These are phyloP conservation scores for Panagrolaimus sp. DNA, from an alignment of 1,140 invertebrate genomes.

Conservation along the genomic window DNA sequence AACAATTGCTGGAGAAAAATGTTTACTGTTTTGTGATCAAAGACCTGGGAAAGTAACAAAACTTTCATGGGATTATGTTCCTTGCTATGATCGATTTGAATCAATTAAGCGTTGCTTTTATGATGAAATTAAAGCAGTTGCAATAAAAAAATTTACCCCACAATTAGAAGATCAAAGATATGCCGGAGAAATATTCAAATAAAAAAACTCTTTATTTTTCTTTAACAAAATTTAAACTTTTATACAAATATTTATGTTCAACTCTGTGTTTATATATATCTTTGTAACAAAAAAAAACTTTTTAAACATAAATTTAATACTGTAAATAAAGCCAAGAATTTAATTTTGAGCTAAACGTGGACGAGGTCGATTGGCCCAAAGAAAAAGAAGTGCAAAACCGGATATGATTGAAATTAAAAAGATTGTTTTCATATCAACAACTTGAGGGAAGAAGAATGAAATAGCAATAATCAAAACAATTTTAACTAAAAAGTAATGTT, in stretches of 20 bases:
- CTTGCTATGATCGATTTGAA: constrained; percentile 43
- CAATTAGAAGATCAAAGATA: background rate
- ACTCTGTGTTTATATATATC: no score
- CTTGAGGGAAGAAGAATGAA: constrained; percentile 2
- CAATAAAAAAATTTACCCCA: background rate
- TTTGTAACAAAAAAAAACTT: no score
- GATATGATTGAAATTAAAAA: constrained; percentile 7
- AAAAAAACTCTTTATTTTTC: background rate
- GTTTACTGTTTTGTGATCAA: constrained; percentile 33
- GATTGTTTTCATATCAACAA: background rate
- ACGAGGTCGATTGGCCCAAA: background rate
- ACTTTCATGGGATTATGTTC: constrained; percentile 38
- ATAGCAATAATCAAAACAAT: background rate
- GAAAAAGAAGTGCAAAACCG: background rate
- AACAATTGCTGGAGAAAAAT: constrained; percentile 44
- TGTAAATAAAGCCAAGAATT: no score
- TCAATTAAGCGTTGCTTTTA: constrained; percentile 35
- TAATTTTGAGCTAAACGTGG: background rate
- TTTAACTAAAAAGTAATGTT: background rate
- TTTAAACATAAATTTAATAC: no score
- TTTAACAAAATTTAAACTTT: no score
- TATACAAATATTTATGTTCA: no score
- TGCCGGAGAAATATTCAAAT: background rate
- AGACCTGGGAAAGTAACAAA: constrained; percentile 27
- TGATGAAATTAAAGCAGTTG: constrained; percentile 33